Base-by-base conservation (phyloP, 2,888 invertebrate species). In the Agonopterix arenella region DNA sequence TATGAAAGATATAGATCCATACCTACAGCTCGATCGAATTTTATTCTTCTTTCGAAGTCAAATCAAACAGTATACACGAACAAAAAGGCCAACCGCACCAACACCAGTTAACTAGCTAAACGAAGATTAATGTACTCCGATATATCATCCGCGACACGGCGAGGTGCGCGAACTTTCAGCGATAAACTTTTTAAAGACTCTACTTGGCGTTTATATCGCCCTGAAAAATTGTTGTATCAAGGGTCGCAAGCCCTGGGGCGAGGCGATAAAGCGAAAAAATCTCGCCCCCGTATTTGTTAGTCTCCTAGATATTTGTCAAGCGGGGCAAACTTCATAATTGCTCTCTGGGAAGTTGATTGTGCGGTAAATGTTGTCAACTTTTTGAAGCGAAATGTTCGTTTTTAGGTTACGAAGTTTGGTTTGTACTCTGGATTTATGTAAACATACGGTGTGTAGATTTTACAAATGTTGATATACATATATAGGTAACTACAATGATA, bases 111-210 rank as follows among this genome's bases (percentile, higher is more conserved):
- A 80, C 79, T 81, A 82, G 60, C 55, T 56, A 56, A 57, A 66
- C 68, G 68, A 82, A 85, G 86, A 85, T 81, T 78, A 85, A 86
- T 86, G 85, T 69, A 52, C 57, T 50, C 69, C 79, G 82, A 84
- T 85, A 82, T 77, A 83, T 85, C 86, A 88, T 81, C 67, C 70
- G 68, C 69, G 74, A 66, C 70, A 68, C 69, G 74, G 70, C 40
- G 73, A 80, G 83, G 84, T 84, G 79, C 73, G 80, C 83, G 64
- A 83, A 84, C 79, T 82, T 83, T 75, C 69, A 67, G 66, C 74
- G 86, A 86, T 88, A 84, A 86, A 89, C 84, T 88, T 89, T 71
- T 88, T 86, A 88, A 88, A 85, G 84, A 89, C 85, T 86, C 78
- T 76, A 81, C 73, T 84, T 76, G 70, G 68, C 68, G 72, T 69